phyloP scores from a whole-genome alignment of 1,140 invertebrate genomes.

The Drosophila takahashii region DNA sequence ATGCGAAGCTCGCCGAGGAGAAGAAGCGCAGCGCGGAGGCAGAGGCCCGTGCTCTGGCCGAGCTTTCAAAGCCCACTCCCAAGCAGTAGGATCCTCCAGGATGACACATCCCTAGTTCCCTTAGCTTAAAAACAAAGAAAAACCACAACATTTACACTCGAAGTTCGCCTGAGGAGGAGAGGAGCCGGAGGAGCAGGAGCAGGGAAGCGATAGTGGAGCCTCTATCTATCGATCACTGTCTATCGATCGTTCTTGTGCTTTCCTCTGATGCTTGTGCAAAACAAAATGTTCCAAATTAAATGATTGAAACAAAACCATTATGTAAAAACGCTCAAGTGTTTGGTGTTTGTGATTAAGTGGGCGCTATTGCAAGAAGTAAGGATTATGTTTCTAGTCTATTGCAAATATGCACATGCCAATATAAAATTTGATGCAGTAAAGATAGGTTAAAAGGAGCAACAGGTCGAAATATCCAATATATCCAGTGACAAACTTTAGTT shows the following conservation, averaged over 20 bases:
- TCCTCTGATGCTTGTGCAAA: constrained; percentile 41
- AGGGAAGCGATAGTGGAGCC: constrained; percentile 8
- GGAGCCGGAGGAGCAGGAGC: neutral
- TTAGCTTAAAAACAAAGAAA: constrained; percentile 46
- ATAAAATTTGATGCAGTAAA: neutral
- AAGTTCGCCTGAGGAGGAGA: neutral
- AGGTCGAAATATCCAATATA: neutral
- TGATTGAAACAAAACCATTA: constrained; percentile 35
- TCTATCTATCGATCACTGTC: constrained; percentile 8
- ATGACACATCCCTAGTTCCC: constrained; percentile 5
- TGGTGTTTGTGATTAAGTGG: constrained; percentile 9
- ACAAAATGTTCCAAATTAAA: constrained; percentile 40
- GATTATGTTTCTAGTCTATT: neutral
- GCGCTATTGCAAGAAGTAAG: neutral
- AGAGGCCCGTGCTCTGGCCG: constrained; percentile 71
- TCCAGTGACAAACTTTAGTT: no score
- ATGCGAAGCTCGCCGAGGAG: constrained; percentile 89
- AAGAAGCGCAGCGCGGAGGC: constrained; percentile 86
- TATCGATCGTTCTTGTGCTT: constrained; percentile 39
- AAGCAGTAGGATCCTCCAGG: constrained; percentile 30
- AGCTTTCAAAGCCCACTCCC: constrained; percentile 61
- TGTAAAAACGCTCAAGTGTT: constrained; percentile 22
- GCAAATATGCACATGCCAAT: neutral
- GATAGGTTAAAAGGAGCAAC: neutral
- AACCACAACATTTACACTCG: constrained; percentile 48